Evolutionary conservation across 2,888 invertebrate genomes (phyloP).

Genomic region (Ernsta delagoae): DNA sequence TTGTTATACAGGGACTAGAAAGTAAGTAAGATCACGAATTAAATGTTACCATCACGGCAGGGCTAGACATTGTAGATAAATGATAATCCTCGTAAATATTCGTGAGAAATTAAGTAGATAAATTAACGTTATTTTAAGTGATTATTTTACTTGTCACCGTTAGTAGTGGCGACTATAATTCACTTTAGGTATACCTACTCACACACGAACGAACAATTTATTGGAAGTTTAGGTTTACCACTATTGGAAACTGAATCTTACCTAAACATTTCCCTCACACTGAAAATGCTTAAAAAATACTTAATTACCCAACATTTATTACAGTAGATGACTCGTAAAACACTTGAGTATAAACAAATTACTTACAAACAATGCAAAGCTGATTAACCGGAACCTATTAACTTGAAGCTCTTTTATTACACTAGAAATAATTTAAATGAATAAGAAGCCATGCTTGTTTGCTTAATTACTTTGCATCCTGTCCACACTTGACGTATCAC

Average conservation of each 20-base stretch:
- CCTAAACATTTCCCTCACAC: no score
- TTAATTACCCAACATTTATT: no score
- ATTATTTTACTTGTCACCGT: no score
- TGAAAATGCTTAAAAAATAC: background rate
- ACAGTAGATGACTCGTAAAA: background rate
- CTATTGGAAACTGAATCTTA: no score
- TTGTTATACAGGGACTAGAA: slow-evolving; percentile 12
- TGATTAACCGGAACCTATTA: background rate
- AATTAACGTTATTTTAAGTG: no score
- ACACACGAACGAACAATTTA: no score
- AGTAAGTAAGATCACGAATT: slow-evolving; percentile 28
- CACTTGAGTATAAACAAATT: background rate
- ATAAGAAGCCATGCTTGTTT: background rate
- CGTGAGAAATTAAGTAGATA: background rate
- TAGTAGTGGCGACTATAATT: no score
- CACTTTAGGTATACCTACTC: no score
- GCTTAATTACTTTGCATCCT: background rate
- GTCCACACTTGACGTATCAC: background rate
- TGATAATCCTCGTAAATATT: background rate
- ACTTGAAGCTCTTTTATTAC: background rate
- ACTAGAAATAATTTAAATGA: background rate
- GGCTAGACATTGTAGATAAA: slow-evolving; percentile 15
- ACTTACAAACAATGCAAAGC: background rate
- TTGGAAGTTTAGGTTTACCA: no score
- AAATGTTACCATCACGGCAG: slow-evolving; percentile 20